Percentiles rank a stretch among this genome's conserved stretches.
Conservation (phyloP, 2,797 vertebrate genomes). For the Centroberyx gerrardi region DNA sequence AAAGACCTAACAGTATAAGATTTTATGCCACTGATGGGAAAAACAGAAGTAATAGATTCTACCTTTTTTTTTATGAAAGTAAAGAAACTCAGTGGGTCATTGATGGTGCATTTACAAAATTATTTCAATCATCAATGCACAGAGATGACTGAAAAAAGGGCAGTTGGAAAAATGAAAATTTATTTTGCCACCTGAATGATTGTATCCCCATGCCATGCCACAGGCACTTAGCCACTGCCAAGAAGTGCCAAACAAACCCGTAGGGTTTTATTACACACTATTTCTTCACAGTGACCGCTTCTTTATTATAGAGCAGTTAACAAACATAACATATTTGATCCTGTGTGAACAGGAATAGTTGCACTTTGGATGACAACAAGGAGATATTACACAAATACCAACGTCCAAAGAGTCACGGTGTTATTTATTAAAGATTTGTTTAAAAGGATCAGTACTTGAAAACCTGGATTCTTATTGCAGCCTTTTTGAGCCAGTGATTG, state of each 20-base stretch:
- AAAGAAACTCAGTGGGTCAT: constrained; percentile 3
- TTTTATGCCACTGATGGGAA: constrained; percentile 22
- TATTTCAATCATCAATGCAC: neutral
- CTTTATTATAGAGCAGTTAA: constrained; percentile 10
- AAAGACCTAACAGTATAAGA: neutral
- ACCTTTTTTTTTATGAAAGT: constrained; percentile 1
- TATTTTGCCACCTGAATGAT: constrained; percentile 15
- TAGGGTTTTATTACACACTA: constrained; percentile 21
- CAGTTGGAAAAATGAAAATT: constrained; percentile 4
- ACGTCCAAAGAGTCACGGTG: constrained; percentile 18
- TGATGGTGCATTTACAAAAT: neutral
- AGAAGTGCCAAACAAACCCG: constrained; percentile 59
- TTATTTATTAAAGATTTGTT: constrained; percentile 56
- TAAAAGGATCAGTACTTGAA: constrained; percentile 55
- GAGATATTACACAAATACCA: constrained; percentile 37
- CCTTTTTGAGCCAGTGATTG: constrained; percentile 18
- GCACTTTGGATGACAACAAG: constrained; percentile 63
- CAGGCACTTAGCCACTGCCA: constrained; percentile 1
- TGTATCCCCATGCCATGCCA: constrained; percentile 8
- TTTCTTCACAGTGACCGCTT: constrained; percentile 2
- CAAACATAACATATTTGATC: constrained; percentile 25
- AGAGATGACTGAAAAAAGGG: constrained; percentile 10
- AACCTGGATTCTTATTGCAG: constrained; percentile 32
- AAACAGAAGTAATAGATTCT: neutral
- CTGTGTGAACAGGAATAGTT: constrained; percentile 28